Percentiles rank a stretch among this genome's conserved stretches.
Evolutionary conservation across 1,140 invertebrate genomes (phyloP).

Genomic region (Tetramorium simillimum): DNA sequence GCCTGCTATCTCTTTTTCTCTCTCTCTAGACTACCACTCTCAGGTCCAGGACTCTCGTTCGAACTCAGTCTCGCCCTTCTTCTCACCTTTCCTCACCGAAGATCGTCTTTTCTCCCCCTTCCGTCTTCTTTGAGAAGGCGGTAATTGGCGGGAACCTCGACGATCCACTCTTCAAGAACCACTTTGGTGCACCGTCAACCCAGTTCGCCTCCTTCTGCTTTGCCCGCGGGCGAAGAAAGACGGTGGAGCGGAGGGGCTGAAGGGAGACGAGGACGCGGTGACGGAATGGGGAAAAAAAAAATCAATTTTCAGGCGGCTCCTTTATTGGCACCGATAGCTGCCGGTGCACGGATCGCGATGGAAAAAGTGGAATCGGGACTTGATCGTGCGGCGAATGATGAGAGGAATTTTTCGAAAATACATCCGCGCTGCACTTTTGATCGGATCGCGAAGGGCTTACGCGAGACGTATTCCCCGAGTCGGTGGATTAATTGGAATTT

Average conservation of each 20-base stretch:
- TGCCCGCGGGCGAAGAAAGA: constrained; percentile 6
- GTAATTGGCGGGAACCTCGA: constrained; percentile 68
- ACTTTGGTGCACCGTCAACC: constrained; percentile 60
- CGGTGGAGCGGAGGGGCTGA: neutral
- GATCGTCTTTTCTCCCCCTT: constrained; percentile 15
- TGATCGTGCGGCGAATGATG: neutral
- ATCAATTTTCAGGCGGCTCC: constrained; percentile 62
- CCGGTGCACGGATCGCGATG: neutral
- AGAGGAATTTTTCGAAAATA: constrained; percentile 35
- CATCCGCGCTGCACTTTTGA: constrained; percentile 8
- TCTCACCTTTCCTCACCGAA: neutral
- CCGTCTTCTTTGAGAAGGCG: constrained; percentile 15
- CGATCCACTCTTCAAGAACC: constrained; percentile 64
- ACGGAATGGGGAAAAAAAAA: constrained; percentile 43
- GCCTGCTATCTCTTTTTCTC: neutral
- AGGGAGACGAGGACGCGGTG: neutral
- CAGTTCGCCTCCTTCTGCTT: neutral
- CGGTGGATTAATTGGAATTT: constrained; percentile 52
- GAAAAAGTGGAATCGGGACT: constrained; percentile 21
- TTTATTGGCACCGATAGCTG: constrained; percentile 36
- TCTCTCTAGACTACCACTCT: neutral
- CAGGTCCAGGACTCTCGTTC: neutral
- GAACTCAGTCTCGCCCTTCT: neutral
- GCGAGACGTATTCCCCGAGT: neutral
- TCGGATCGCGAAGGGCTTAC: neutral